A percentile compares a stretch with the other conserved stretches of the same genome.
phyloP scores from a whole-genome alignment of 2,888 invertebrate genomes.

The Ectropis crepuscularia region DNA sequence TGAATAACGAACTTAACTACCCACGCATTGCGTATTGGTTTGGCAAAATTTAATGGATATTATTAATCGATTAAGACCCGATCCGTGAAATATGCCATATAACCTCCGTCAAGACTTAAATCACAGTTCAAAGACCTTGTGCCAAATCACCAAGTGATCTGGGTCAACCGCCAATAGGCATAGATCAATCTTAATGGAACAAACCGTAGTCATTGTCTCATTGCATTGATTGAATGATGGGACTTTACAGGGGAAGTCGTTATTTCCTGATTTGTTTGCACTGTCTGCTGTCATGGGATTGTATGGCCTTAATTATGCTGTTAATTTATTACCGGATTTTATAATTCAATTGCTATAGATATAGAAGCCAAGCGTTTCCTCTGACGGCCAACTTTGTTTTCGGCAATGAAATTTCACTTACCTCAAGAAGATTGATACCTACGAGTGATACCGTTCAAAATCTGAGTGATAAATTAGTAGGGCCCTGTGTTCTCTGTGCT shows the following conservation, averaged over 20 bases:
- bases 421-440: too few species aligned
- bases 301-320: conserved; percentile 6
- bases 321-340: conserved; percentile 4
- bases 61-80: conserved; percentile 4
- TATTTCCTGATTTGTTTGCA: conserved; percentile 22
- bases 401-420: not conserved
- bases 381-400: not conserved
- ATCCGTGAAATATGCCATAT: conserved; percentile 15
- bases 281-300: conserved; percentile 15
- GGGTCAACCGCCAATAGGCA: conserved; percentile 40
- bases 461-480: too few species aligned
- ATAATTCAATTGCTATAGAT: conserved; percentile 7
- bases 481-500: too few species aligned
- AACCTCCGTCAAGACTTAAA: conserved; percentile 29
- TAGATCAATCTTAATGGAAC: conserved; percentile 36
- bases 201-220: conserved; percentile 37
- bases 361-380: not conserved
- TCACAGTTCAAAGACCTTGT: conserved; percentile 41
- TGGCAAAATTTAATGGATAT: not conserved
- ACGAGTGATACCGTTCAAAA: too few species aligned
- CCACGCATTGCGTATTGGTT: not conserved
- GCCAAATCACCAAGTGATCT: conserved; percentile 41
- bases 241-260: conserved; percentile 18
- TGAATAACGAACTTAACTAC: not conserved
- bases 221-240: conserved; percentile 32